phyloP scores from a whole-genome alignment of 2,797 vertebrate genomes.

The Diceros bicornis region DNA sequence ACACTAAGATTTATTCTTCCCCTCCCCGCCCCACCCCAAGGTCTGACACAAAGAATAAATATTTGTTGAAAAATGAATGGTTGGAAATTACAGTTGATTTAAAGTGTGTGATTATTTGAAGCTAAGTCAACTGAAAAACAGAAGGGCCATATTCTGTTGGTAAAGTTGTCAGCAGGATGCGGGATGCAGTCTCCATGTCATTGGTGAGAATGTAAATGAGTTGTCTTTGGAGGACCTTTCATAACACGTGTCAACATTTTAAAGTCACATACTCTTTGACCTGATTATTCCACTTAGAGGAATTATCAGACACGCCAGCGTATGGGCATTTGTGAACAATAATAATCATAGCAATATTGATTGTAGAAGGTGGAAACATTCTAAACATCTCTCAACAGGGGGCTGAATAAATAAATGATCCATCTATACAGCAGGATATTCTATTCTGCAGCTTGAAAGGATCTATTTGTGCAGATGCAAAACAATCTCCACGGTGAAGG shows the following conservation, averaged over 20 bases:
- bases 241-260: not conserved
- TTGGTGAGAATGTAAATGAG: too few species aligned
- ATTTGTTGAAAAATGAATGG: not conserved
- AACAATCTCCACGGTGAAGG: not conserved
- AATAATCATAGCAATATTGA: not conserved
- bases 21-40: not conserved
- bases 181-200: fast-evolving
- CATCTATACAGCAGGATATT: not conserved
- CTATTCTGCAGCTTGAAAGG: not conserved
- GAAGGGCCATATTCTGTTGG: not conserved
- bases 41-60: not conserved
- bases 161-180: not conserved
- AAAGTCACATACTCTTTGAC: not conserved
- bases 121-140: not conserved
- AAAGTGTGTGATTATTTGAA: not conserved
- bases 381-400: not conserved
- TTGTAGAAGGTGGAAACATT: not conserved
- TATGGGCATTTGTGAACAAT: not conserved
- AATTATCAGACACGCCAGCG: not conserved
- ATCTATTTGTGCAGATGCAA: not conserved
- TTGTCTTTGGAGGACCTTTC: not conserved
- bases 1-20: not conserved
- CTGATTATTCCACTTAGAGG: not conserved
- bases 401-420: not conserved
- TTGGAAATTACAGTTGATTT: not conserved